phyloP scores from a whole-genome alignment of 2,797 vertebrate genomes.

The Eremophila alpestris region DNA sequence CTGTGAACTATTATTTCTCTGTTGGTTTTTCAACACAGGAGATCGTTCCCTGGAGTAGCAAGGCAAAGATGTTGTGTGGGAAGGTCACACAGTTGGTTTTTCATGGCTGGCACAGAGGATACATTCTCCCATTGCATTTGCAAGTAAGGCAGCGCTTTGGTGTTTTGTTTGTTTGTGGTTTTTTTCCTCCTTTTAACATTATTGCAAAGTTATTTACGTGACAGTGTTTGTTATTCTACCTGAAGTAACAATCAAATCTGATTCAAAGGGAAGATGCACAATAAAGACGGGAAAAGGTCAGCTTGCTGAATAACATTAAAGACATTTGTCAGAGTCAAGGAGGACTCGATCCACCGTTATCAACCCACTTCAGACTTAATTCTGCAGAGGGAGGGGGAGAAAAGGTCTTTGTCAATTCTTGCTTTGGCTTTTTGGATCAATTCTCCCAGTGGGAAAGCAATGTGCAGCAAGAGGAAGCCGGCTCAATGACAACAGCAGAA shows the following conservation, averaged over 20 bases:
- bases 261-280: constrained; percentile 69
- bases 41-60: constrained; percentile 1
- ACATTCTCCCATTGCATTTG: background rate
- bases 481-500: constrained; percentile 21
- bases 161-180: background rate
- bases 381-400: constrained; percentile 45
- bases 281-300: constrained; percentile 71
- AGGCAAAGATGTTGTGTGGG: background rate
- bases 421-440: constrained; percentile 62
- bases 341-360: constrained; percentile 57
- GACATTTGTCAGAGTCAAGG: constrained; percentile 74
- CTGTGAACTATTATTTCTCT: constrained; percentile 6
- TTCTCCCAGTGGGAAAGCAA: constrained; percentile 48
- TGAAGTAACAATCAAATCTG: constrained; percentile 73
- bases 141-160: background rate
- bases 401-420: constrained; percentile 69
- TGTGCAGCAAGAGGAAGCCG: background rate
- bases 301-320: constrained; percentile 72
- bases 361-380: constrained; percentile 69
- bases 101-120: background rate
- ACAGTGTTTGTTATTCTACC: constrained; percentile 70
- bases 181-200: constrained; percentile 39
- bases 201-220: constrained; percentile 60
- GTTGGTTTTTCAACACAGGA: constrained; percentile 32
- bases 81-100: constrained; percentile 51